Base-by-base conservation (phyloP, 2,113 vertebrate species). In the Apodemus sylvaticus region DNA sequence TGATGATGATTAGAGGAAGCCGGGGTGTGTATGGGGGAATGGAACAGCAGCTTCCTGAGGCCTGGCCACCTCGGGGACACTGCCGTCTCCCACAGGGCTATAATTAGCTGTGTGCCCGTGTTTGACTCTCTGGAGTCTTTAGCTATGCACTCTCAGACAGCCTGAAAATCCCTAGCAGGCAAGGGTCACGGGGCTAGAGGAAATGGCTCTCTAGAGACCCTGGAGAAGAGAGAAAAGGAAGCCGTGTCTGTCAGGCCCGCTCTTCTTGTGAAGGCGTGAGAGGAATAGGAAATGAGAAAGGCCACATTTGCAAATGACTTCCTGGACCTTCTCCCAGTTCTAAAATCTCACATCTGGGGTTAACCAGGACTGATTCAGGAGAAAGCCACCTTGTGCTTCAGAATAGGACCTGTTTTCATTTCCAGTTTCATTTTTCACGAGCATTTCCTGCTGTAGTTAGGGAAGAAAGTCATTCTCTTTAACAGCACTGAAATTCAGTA, bases 71-170 rank as follows among this genome's bases (percentile, higher is more conserved):
- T 92, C 1, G 1, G 77, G 70, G 58, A 17, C 68, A 2, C 24
- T 4, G 62, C 89, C 45, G 0, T 39, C 64, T 71, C 88, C 13
- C 66, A 29, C 53, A 0, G 22, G 94, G 68, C 89, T 95, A 11
- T 88, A 55, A 85, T 95, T 91, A 97, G 94, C 88, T 51, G 9
- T 39, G 83, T 58, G 17, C 77, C 92, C 92, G 95, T 91, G 81
- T 93, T 94, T 66, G 85, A 86, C 95, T 93, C 71, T 20, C 29
- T 34, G 34, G 45, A 51, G 26, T 34, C 58, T 68, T 24, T 7
- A n/a, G 48, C 86, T 81, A 4, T 20, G 60, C 51, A 3, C 94
- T 97, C 81, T 91, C 97, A 96, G 89, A 94, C 93, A 77, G 96
- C 88, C 86, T 71, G 36, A 79, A 93, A 93, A 96, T 93, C 91